Percentiles rank a stretch among this genome's conserved stretches.
These are phyloP conservation scores for Rhamnusium bicolor DNA, from an alignment of 2,888 invertebrate genomes.

Conservation along the genomic window DNA sequence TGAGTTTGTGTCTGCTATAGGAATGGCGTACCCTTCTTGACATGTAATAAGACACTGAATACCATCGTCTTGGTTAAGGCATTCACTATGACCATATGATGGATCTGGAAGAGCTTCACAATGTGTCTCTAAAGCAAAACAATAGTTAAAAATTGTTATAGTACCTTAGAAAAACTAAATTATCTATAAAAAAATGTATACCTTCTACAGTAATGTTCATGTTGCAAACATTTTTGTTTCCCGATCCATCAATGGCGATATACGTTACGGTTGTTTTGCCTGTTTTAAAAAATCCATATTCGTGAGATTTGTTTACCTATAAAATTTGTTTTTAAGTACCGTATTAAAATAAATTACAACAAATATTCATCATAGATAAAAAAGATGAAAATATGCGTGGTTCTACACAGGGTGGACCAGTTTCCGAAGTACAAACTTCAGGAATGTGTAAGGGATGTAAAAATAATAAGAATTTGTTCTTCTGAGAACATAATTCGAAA, in stretches of 20 bases:
- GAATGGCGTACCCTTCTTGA: slow-evolving; percentile 77
- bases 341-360: no score
- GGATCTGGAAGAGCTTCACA: slow-evolving; percentile 65
- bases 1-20: slow-evolving; percentile 55
- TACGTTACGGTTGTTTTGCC: slow-evolving; percentile 76
- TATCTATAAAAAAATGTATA: slow-evolving; percentile 55
- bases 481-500: no score
- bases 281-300: slow-evolving; percentile 72
- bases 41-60: slow-evolving; percentile 75
- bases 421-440: no score
- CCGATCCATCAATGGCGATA: slow-evolving; percentile 74
- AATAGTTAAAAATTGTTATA: neutral
- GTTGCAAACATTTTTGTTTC: slow-evolving; percentile 75
- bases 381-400: no score
- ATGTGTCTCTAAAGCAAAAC: slow-evolving; percentile 56
- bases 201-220: slow-evolving; percentile 77
- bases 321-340: neutral
- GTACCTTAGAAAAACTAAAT: neutral
- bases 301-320: slow-evolving; percentile 67
- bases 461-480: no score
- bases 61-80: slow-evolving; percentile 58
- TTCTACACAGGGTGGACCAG: no score
- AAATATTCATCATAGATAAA: no score
- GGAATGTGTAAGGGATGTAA: no score
- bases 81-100: slow-evolving; percentile 64